Base-by-base conservation (phyloP, 2,888 invertebrate species). In the Euzetes globulus region DNA sequence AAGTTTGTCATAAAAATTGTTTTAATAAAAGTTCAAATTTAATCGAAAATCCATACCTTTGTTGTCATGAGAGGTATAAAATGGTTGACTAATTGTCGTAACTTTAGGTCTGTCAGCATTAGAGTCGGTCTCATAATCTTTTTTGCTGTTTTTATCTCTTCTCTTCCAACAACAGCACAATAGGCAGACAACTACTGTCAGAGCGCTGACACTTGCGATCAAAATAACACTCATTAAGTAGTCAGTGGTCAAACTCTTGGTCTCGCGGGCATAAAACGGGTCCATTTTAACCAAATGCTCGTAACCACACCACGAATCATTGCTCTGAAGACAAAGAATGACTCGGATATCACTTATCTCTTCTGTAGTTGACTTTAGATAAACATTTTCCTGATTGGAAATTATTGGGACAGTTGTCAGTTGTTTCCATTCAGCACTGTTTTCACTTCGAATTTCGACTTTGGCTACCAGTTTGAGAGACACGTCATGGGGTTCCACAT, bases 51-150 rank as follows among this genome's bases (percentile, higher is more conserved):
- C 1, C 70, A 60, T 7, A 75, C 75, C 75, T 75, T 77, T 73
- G 68, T 77, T 77, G 74, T 77, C 75, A 45, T 75, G 73, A 25
- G 72, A 65, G 50, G 71, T 63, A 27, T 72, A 77, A 60, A 75
- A 75, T 9, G 72, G 72, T 65, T 63, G 47, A 74, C 77, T 78
- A 73, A 78, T 75, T 41, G 73, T 58, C 41, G 72, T 71, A 11
- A 73, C 72, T 71, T 75, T 75, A 15, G 72, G 68, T 47, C 76
- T 41, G n/a, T 71, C 74, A 75, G 78, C 78, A 27, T 80, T 79
- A 37, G 81, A 78, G 71, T 92, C 92, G 90, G 92, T 91, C 85
- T 93, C 93, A 82, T 92, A 92, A 82, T 93, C 92, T 84, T 94
- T 94, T 78, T 91, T 89, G 83, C 76, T 77, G 70, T 71, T 65